Percentiles rank a stretch among this genome's conserved stretches.
Evolutionary conservation across 1,140 invertebrate genomes (phyloP).

Genomic region (Microvelia longipes): DNA sequence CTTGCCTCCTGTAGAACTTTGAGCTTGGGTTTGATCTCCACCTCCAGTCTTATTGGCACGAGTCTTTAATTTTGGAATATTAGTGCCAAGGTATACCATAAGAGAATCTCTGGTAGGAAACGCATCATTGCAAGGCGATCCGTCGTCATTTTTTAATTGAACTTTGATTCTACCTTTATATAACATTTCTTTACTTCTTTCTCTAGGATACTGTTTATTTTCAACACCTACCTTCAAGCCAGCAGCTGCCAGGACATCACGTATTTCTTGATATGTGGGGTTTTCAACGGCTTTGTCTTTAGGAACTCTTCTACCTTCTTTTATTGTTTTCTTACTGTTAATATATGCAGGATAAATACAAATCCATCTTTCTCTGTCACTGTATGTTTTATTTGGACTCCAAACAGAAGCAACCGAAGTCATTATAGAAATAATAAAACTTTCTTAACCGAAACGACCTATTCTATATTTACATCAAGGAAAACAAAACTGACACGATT

Average conservation of each 20-base stretch:
- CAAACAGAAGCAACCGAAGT: conserved; percentile 6
- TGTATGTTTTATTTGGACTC: conserved; percentile 15
- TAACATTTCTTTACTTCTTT: conserved; percentile 58
- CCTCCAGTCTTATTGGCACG: conserved; percentile 38
- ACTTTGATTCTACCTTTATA: conserved; percentile 76
- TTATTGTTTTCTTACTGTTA: conserved; percentile 80
- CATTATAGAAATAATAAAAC: too few species aligned
- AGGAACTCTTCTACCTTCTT: conserved; percentile 67
- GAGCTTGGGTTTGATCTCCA: conserved; percentile 29
- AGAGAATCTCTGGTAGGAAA: conserved; percentile 64
- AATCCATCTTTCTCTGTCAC: conserved; percentile 58
- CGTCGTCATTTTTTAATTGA: conserved; percentile 85
- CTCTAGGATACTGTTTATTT: conserved; percentile 85
- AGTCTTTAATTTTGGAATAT: conserved; percentile 84
- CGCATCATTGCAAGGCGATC: conserved; percentile 50
- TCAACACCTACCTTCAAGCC: conserved; percentile 78
- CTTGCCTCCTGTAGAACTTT: conserved; percentile 17
- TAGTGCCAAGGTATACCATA: conserved; percentile 58
- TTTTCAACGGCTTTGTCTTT: conserved; percentile 83
- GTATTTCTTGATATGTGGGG: conserved; percentile 83
- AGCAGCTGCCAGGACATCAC: conserved; percentile 68
- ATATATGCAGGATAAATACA: conserved; percentile 94
- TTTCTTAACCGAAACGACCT: too few species aligned
- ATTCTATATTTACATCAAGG: too few species aligned
- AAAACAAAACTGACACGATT: too few species aligned